These are phyloP conservation scores for Callimorpha dominula DNA, from an alignment of 2,888 invertebrate genomes.

Conservation along the genomic window DNA sequence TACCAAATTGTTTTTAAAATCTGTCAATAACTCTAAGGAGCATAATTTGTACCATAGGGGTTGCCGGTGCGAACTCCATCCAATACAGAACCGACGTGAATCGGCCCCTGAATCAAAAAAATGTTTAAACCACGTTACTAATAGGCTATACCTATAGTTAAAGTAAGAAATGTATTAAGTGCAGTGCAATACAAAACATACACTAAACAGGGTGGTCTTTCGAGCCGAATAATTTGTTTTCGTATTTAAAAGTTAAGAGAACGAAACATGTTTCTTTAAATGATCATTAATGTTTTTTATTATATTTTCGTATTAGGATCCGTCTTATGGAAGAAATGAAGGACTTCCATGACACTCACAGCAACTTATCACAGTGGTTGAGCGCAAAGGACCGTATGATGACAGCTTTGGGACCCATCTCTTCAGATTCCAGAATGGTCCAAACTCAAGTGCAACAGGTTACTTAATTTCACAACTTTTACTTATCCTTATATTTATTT, in stretches of 20 bases:
- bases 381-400: conserved; percentile 98
- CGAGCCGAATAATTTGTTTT: background rate
- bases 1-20: no score
- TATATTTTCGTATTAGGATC: conserved; percentile 70
- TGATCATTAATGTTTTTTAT: background rate
- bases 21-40: no score
- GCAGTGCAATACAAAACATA: background rate
- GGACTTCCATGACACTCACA: conserved; percentile 96
- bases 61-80: no score
- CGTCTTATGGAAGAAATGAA: conserved; percentile 94
- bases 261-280: background rate
- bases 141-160: no score
- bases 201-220: background rate
- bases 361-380: conserved; percentile 94
- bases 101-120: no score
- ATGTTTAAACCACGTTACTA: no score
- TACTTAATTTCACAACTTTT: conserved; percentile 12
- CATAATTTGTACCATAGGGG: no score
- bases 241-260: background rate
- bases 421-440: conserved; percentile 97
- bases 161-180: no score
- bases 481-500: background rate
- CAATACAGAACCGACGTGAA: no score
- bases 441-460: conserved; percentile 97
- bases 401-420: conserved; percentile 97